Percentiles rank a stretch among this genome's conserved stretches.
These are phyloP conservation scores for Hephaestus fuliginosus DNA, from an alignment of 2,797 vertebrate species.

Conservation along the genomic window DNA sequence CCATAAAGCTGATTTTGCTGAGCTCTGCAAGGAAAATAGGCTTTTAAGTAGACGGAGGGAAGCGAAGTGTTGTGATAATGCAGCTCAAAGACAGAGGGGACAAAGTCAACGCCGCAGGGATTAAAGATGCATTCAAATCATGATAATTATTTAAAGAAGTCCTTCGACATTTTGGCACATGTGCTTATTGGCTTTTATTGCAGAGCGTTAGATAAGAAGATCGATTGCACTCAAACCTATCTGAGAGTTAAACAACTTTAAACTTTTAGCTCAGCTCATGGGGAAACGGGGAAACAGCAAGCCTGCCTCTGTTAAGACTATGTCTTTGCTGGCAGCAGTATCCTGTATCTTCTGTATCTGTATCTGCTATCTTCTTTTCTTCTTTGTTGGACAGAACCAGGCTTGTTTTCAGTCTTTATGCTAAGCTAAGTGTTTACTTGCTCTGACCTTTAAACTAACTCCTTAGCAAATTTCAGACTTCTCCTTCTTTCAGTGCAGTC, in stretches of 20 bases:
- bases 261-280: background rate
- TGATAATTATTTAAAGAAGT: slow-evolving; percentile 2
- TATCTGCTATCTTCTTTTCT: background rate
- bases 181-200: slow-evolving; percentile 4
- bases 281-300: background rate
- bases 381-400: background rate
- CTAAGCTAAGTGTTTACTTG: background rate
- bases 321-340: background rate
- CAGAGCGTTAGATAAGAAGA: background rate
- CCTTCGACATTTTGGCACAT: background rate
- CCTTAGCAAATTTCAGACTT: background rate
- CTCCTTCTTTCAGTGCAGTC: background rate
- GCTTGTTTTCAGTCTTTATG: background rate
- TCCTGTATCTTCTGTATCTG: background rate
- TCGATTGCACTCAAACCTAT: background rate
- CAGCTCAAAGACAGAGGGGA: slow-evolving; percentile 24
- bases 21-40: slow-evolving; percentile 42
- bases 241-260: background rate
- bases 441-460: background rate
- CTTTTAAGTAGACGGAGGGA: slow-evolving; percentile 11
- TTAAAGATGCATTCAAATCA: slow-evolving; percentile 23
- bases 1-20: slow-evolving; percentile 47
- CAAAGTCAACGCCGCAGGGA: slow-evolving; percentile 4
- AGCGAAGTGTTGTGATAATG: slow-evolving; percentile 20
- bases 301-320: background rate